These are phyloP conservation scores for Sylvia atricapilla DNA, from an alignment of 2,113 vertebrate species.

Conservation along the genomic window DNA sequence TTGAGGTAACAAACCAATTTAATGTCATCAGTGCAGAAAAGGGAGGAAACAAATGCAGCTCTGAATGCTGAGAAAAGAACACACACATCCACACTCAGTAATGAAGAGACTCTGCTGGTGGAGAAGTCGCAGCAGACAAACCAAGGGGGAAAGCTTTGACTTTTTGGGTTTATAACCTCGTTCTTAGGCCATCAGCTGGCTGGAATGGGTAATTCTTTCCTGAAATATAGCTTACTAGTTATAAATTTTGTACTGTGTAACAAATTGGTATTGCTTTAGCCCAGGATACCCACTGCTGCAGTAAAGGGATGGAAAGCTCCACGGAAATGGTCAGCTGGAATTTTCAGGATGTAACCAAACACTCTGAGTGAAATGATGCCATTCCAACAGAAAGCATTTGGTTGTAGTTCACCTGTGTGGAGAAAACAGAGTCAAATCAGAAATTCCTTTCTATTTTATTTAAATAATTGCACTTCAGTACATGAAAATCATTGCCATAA, in stretches of 20 bases:
- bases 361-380: background rate
- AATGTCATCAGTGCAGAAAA: background rate
- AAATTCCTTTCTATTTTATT: background rate
- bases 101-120: background rate
- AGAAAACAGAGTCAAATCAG: background rate
- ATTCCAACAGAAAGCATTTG: background rate
- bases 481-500: background rate
- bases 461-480: background rate
- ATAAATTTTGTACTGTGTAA: background rate
- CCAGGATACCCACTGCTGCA: background rate
- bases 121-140: background rate
- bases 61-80: background rate
- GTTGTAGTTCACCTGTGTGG: background rate
- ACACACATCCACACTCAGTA: accelerated
- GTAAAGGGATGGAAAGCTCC: background rate
- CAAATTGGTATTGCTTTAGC: background rate
- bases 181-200: background rate
- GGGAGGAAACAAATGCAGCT: background rate
- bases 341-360: background rate
- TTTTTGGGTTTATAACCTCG: background rate
- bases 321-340: background rate
- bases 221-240: background rate
- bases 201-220: background rate
- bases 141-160: background rate
- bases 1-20: background rate